A percentile compares a stretch with the other conserved stretches of the same genome.
phyloP scores from a whole-genome alignment of 2,888 invertebrate species.

The Lasioglossum zephyrum region DNA sequence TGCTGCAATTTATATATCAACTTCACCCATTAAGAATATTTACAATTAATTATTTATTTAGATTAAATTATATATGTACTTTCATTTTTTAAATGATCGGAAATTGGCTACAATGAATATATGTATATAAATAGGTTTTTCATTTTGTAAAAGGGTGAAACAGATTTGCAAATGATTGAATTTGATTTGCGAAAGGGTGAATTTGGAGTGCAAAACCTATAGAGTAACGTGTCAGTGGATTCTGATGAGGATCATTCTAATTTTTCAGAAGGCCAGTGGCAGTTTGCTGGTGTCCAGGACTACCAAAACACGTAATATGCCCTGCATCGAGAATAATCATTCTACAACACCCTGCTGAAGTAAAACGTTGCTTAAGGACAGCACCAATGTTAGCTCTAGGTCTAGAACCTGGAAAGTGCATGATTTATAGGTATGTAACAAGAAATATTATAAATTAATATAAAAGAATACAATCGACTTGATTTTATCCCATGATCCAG shows the following conservation, averaged over 20 bases:
- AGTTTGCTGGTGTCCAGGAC: conserved; percentile 96
- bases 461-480: neutral
- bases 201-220: too few species aligned
- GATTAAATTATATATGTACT: too few species aligned
- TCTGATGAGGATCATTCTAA: neutral
- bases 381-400: conserved; percentile 95
- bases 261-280: conserved; percentile 89
- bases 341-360: conserved; percentile 97
- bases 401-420: conserved; percentile 90
- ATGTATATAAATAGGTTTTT: too few species aligned
- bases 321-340: conserved; percentile 91
- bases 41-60: too few species aligned
- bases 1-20: neutral
- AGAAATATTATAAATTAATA: neutral
- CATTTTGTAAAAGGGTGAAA: too few species aligned
- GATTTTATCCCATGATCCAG: conserved; percentile 84
- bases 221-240: neutral
- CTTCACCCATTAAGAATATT: too few species aligned
- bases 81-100: too few species aligned
- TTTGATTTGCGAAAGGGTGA: too few species aligned
- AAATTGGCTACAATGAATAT: too few species aligned
- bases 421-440: conserved; percentile 83
- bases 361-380: conserved; percentile 94
- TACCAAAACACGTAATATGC: conserved; percentile 89
- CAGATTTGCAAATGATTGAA: too few species aligned